Percentiles rank a stretch among this genome's conserved stretches.
phyloP scores from a whole-genome alignment of 2,113 vertebrate species.

The Dendropsophus ebraccatus region DNA sequence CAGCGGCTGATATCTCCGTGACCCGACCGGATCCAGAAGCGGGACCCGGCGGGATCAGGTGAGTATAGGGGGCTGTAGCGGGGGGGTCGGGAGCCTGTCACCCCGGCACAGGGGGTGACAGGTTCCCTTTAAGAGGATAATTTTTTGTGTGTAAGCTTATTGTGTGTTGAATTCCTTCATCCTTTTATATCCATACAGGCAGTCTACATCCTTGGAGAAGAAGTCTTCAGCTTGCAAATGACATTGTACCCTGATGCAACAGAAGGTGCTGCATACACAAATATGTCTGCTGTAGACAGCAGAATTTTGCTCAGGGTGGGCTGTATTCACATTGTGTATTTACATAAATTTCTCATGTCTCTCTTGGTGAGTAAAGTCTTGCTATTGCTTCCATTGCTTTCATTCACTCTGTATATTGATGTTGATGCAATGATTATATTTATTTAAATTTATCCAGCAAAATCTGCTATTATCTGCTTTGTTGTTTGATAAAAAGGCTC shows the following conservation, averaged over 20 bases:
- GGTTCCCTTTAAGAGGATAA: no score
- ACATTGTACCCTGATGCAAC: conserved; percentile 88
- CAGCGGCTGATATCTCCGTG: no score
- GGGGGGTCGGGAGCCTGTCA: no score
- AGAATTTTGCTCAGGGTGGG: conserved; percentile 87
- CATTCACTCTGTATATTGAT: no score
- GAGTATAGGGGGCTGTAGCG: no score
- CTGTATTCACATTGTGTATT: conserved; percentile 92
- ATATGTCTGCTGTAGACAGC: conserved; percentile 87
- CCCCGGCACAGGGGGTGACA: no score
- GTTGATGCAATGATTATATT: background rate
- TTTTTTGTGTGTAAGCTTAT: background rate
- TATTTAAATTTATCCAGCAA: background rate
- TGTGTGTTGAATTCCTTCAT: background rate
- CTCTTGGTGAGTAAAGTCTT: conserved; percentile 82
- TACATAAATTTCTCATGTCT: conserved; percentile 92
- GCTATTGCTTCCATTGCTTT: background rate
- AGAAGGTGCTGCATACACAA: conserved; percentile 80
- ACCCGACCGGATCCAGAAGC: no score
- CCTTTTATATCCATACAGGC: conserved; percentile 72
- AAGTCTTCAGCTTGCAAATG: conserved; percentile 92
- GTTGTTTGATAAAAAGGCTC: no score
- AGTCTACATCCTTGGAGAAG: conserved; percentile 91
- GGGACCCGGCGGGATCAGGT: no score
- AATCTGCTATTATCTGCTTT: no score